Evolutionary conservation across 2,113 vertebrate species (phyloP), one percentile per base, ranked within the genome.

Genomic region (Cebidichthys violaceus): DNA sequence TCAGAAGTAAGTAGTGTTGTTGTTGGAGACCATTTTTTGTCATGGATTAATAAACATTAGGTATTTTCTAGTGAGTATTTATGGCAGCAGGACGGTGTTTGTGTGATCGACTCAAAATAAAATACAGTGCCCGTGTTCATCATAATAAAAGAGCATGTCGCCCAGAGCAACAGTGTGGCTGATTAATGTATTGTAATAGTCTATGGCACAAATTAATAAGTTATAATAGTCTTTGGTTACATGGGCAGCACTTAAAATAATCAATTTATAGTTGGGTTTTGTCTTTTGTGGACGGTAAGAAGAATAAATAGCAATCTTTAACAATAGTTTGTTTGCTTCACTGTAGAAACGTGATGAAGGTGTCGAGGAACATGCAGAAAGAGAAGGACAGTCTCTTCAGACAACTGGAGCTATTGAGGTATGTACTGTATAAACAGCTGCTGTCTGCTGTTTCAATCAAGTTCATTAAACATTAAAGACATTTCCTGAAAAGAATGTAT

Each of bases 331-430:
- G 43, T 54, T 74, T 81, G 45, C 15, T 75, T 74, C 4, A n/a
- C 24, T 33, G 8, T 71, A 99, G 98, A 86, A 96, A 96, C 33
- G 95, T 98, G 81, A 90, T 96, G 24, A 95, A 94, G 27, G 98
- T 99, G 68, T 98, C 98, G 9, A 96, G 92, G 88, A 99, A 99
- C 92, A 99, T 99, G 94, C 98, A 99, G 94, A 99, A 97, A 73
- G 98, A 99, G 91, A 97, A 97, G 66, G 94, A 97, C 66, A 99
- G 98, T 81, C 96, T 99, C 18, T 81, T 96, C 6, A 96, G 96
- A 78, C 98, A 99, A 70, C 94, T 99, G 85, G 96, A 97, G 14
- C 95, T 99, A 10, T 95, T 99, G 90, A 96, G 97, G 98, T 99
- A 96, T 97, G 98, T 99, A 91, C 45, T 31, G 75, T 67, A 61